These are phyloP conservation scores for Drosophila busckii DNA, from an alignment of 1,140 invertebrate genomes.

Conservation along the genomic window DNA sequence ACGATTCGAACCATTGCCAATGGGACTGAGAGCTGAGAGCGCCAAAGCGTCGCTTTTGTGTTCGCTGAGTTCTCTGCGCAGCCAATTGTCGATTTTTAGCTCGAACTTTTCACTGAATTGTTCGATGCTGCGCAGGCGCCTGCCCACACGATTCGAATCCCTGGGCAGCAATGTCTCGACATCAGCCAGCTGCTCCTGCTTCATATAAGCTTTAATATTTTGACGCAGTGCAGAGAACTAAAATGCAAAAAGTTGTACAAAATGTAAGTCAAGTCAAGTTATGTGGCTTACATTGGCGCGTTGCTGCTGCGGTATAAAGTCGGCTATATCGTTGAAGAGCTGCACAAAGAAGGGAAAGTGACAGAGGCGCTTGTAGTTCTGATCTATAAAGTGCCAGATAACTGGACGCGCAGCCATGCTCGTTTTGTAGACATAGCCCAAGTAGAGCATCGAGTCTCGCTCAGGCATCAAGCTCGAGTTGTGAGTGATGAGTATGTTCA, in stretches of 20 bases:
- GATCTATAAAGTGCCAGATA: constrained; percentile 57
- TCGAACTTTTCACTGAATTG: constrained; percentile 59
- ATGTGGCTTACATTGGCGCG: constrained; percentile 20
- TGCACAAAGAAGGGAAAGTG: constrained; percentile 41
- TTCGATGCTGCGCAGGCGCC: constrained; percentile 49
- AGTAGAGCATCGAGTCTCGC: constrained; percentile 56
- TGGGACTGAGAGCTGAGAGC: constrained; percentile 41
- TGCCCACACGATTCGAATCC: constrained; percentile 53
- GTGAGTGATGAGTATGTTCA: constrained; percentile 52
- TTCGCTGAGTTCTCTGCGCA: constrained; percentile 33
- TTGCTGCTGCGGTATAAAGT: constrained; percentile 48
- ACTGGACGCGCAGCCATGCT: constrained; percentile 40
- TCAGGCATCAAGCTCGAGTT: constrained; percentile 51
- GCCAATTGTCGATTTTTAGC: constrained; percentile 57
- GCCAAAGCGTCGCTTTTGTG: constrained; percentile 33
- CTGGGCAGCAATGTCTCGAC: constrained; percentile 23
- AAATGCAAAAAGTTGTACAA: neutral
- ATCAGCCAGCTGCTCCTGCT: constrained; percentile 5
- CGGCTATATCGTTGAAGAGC: constrained; percentile 77
- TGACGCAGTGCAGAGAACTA: constrained; percentile 51
- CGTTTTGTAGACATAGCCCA: constrained; percentile 51
- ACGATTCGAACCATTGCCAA: constrained; percentile 48
- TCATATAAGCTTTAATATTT: constrained; percentile 38
- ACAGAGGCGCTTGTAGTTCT: constrained; percentile 51
- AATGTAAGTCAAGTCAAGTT: no score